Conservation (phyloP, 1,140 invertebrate genomes). For the Sipha flava region DNA sequence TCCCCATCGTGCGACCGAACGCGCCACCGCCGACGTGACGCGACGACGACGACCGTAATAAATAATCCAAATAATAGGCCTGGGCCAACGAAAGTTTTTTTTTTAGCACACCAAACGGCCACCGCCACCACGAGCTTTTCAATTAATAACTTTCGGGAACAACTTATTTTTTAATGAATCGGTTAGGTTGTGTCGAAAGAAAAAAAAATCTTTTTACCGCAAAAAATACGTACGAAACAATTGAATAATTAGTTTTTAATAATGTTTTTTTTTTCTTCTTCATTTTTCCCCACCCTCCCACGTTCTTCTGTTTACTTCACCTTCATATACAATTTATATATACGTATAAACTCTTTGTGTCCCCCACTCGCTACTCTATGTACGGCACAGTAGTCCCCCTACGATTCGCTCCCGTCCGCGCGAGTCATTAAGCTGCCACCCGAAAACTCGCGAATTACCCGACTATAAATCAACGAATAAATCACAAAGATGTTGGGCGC, state of each 20-base stretch:
- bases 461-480: background rate
- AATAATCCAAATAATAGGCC: conserved; percentile 32
- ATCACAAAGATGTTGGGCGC: background rate
- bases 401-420: background rate
- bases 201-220: background rate
- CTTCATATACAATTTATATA: too few species aligned
- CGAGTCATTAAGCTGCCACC: background rate
- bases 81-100: conserved; percentile 10
- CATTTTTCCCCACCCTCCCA: background rate
- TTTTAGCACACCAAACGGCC: background rate
- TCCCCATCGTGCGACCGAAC: background rate
- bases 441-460: background rate
- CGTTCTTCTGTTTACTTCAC: background rate
- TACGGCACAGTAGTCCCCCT: too few species aligned
- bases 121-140: background rate
- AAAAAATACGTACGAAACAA: background rate
- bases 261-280: background rate
- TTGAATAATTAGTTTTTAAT: conserved; percentile 25
- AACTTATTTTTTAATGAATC: conserved; percentile 26
- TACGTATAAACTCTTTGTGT: too few species aligned
- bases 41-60: conserved; percentile 18
- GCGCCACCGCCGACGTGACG: background rate
- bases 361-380: too few species aligned
- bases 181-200: background rate
- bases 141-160: conserved; percentile 14